A percentile compares a stretch with the other conserved stretches of the same genome.
phyloP scores from a whole-genome alignment of 2,797 vertebrate species.

The Euphonia xanthogaster region DNA sequence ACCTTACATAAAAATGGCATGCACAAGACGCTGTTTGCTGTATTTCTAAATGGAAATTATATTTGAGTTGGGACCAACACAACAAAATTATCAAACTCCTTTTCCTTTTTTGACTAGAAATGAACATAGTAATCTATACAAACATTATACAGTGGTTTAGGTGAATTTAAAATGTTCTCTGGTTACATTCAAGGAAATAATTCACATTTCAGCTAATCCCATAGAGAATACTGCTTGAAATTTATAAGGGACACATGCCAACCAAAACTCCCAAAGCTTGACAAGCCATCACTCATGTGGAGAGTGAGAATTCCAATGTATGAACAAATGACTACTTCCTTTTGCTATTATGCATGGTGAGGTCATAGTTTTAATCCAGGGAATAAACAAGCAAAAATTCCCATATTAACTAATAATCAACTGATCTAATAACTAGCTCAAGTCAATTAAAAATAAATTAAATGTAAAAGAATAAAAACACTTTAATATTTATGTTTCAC shows the following conservation, averaged over 20 bases:
- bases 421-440: background rate
- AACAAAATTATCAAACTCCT: slow-evolving; percentile 11
- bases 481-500: background rate
- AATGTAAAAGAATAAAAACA: background rate
- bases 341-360: background rate
- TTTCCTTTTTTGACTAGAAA: background rate
- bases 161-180: background rate
- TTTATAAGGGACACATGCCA: background rate
- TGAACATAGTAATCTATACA: background rate
- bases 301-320: background rate
- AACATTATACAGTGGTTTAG: background rate
- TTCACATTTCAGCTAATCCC: background rate
- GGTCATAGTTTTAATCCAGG: background rate
- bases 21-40: background rate
- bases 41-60: background rate
- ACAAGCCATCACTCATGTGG: background rate
- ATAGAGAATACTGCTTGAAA: background rate
- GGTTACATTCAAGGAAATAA: background rate
- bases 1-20: background rate
- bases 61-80: background rate
- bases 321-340: background rate
- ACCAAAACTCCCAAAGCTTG: background rate
- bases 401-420: background rate
- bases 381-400: background rate
- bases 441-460: background rate